Conservation (phyloP, 1,140 invertebrate genomes). For the Calliphora vicina region DNA sequence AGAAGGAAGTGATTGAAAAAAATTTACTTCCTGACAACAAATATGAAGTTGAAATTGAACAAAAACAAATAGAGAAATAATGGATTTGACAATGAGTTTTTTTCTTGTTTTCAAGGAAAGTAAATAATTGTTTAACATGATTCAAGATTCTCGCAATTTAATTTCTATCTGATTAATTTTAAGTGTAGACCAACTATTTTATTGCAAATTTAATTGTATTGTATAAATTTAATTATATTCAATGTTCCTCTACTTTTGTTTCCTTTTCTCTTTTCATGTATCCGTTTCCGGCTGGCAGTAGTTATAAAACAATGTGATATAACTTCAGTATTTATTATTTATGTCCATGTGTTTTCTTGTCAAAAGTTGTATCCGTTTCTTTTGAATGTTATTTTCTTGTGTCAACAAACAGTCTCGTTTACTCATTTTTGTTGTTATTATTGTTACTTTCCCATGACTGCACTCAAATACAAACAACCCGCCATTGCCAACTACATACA, state of each 20-base stretch:
- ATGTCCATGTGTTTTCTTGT: background rate
- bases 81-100: slow-evolving; percentile 22
- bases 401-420: background rate
- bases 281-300: background rate
- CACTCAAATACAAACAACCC: background rate
- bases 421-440: background rate
- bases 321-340: background rate
- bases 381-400: background rate
- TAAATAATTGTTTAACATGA: no score
- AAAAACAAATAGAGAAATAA: background rate
- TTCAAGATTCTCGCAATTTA: background rate
- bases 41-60: slow-evolving; percentile 3
- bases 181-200: background rate
- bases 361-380: background rate
- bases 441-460: background rate
- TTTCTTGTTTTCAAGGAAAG: no score
- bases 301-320: background rate
- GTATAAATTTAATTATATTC: background rate
- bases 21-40: slow-evolving; percentile 19
- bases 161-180: background rate
- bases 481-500: background rate
- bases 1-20: slow-evolving; percentile 23
- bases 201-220: background rate
- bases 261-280: background rate
- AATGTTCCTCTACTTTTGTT: background rate